Percentiles rank a stretch among this genome's conserved stretches.
Evolutionary conservation across 2,888 invertebrate species (phyloP).

Genomic region (Drosophila kokeensis): DNA sequence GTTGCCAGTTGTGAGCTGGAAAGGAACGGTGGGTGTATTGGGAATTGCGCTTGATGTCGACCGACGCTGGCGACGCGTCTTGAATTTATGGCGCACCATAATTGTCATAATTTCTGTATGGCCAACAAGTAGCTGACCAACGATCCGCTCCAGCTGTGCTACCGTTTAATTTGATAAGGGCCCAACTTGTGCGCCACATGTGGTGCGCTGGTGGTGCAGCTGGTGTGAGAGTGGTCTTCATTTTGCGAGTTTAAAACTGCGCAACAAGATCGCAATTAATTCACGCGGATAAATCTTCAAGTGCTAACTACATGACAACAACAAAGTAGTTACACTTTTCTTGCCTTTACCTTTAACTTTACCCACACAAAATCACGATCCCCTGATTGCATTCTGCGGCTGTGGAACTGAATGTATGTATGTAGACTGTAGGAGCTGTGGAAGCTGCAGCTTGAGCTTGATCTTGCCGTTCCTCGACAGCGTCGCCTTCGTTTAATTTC

Average conservation of each 20-base stretch:
- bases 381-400: constrained; percentile 72
- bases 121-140: constrained; percentile 65
- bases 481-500: constrained; percentile 81
- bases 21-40: constrained; percentile 13
- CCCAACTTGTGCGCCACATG: constrained; percentile 63
- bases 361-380: constrained; percentile 75
- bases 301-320: constrained; percentile 86
- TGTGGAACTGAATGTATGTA: neutral
- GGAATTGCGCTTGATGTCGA: constrained; percentile 65
- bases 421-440: neutral
- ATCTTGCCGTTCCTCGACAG: constrained; percentile 36
- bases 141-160: constrained; percentile 75
- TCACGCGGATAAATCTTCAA: constrained; percentile 85
- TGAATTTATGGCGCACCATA: constrained; percentile 80
- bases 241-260: constrained; percentile 42
- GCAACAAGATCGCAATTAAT: constrained; percentile 85
- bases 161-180: constrained; percentile 81
- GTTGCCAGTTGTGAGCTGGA: constrained; percentile 5
- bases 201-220: constrained; percentile 46
- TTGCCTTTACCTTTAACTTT: constrained; percentile 18
- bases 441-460: constrained; percentile 28
- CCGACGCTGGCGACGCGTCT: constrained; percentile 58
- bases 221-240: constrained; percentile 43
- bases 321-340: constrained; percentile 83
- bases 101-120: constrained; percentile 83